These are phyloP conservation scores for Philereme transversata DNA, from an alignment of 2,888 invertebrate species.

Conservation along the genomic window DNA sequence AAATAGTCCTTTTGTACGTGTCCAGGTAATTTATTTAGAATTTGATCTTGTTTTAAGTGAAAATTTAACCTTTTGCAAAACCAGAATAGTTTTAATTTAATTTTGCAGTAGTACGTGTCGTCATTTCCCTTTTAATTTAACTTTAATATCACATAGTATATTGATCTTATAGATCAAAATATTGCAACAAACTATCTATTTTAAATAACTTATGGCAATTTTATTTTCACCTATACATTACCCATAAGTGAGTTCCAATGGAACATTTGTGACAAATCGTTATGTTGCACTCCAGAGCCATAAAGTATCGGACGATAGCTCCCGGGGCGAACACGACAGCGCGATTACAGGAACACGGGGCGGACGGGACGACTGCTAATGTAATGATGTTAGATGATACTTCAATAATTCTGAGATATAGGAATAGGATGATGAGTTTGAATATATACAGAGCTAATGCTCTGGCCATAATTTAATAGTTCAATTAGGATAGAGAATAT, in stretches of 20 bases:
- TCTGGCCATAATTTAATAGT: too few relatives aligned
- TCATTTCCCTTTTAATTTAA: too few relatives aligned
- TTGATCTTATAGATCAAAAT: too few relatives aligned
- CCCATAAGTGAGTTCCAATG: conserved; percentile 25
- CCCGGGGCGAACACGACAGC: conserved; percentile 69
- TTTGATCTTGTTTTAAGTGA: too few relatives aligned
- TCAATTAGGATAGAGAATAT: too few relatives aligned
- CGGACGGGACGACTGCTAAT: conserved; percentile 21
- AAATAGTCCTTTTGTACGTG: not conserved
- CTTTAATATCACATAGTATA: too few relatives aligned
- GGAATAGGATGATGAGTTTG: not conserved
- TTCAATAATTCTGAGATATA: conserved; percentile 17
- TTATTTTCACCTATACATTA: conserved; percentile 28
- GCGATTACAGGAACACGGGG: conserved; percentile 59
- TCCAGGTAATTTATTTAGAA: too few relatives aligned
- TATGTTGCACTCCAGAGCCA: conserved; percentile 46
- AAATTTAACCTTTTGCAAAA: too few relatives aligned
- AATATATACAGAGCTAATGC: not conserved
- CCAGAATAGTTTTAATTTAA: too few relatives aligned
- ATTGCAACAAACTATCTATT: not conserved
- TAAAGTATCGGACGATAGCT: conserved; percentile 61
- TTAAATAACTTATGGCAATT: conserved; percentile 23
- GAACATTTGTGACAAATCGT: conserved; percentile 69
- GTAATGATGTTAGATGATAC: conserved; percentile 33
- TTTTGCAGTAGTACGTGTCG: too few relatives aligned